A percentile compares a stretch with the other conserved stretches of the same genome.
Evolutionary conservation across 2,888 invertebrate species (phyloP).

Genomic region (Pollenia griseotomentosa): DNA sequence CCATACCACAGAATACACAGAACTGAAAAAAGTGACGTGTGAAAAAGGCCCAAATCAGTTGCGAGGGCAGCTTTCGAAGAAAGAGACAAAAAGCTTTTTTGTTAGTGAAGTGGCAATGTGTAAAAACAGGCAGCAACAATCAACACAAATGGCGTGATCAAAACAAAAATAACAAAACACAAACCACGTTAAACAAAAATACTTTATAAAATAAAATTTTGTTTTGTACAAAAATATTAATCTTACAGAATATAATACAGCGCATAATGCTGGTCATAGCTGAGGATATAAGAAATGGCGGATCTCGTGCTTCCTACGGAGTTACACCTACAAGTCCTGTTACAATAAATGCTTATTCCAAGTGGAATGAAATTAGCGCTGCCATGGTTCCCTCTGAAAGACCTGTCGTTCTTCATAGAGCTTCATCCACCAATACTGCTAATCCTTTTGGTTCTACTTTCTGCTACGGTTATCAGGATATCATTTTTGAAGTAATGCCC

Average conservation of each 20-base stretch:
- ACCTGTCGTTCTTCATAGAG: constrained; percentile 97
- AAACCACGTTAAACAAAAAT: too few relatives aligned
- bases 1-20: too few relatives aligned
- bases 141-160: too few relatives aligned
- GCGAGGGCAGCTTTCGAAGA: too few relatives aligned
- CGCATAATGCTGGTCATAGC: constrained; percentile 98
- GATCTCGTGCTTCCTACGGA: constrained; percentile 75
- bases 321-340: constrained; percentile 82
- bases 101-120: too few relatives aligned
- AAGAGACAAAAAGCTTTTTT: too few relatives aligned
- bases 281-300: constrained; percentile 86
- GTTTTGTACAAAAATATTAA: too few relatives aligned
- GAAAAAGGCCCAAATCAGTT: too few relatives aligned
- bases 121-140: too few relatives aligned
- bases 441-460: constrained; percentile 99
- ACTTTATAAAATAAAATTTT: too few relatives aligned
- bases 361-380: constrained; percentile 88
- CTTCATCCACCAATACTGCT: constrained; percentile 97
- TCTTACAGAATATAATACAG: constrained; percentile 99
- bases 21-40: too few relatives aligned
- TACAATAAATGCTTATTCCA: constrained; percentile 91
- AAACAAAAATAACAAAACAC: too few relatives aligned
- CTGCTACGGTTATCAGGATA: constrained; percentile 98
- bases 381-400: constrained; percentile 91
- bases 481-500: constrained; percentile 99